phyloP scores from a whole-genome alignment of 2,113 vertebrate genomes.

The Bucco capensis region DNA sequence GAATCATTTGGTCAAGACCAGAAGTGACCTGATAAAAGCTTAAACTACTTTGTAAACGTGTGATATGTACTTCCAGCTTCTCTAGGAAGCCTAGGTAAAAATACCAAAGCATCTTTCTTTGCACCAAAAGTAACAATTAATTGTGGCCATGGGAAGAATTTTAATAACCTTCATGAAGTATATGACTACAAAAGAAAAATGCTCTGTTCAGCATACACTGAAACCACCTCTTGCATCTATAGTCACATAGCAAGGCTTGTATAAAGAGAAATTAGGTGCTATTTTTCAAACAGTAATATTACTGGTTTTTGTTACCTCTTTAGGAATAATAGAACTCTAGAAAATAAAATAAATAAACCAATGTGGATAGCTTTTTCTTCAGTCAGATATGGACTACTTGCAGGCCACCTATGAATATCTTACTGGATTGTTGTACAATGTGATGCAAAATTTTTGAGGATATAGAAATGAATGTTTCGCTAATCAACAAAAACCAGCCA shows the following conservation, averaged over 20 bases:
- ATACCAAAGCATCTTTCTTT: neutral
- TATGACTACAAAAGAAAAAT: neutral
- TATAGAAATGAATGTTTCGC: neutral
- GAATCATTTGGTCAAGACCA: neutral
- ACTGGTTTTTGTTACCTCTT: neutral
- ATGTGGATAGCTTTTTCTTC: neutral
- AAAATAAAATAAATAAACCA: neutral
- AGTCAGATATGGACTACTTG: neutral
- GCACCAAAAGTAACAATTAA: neutral
- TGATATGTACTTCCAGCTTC: neutral
- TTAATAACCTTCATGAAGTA: neutral
- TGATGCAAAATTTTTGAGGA: neutral
- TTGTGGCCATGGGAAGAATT: neutral
- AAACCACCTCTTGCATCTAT: neutral
- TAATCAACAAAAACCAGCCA: neutral
- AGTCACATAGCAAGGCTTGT: neutral
- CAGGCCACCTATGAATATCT: neutral
- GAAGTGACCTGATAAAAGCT: neutral
- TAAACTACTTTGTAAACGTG: neutral
- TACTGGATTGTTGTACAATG: neutral
- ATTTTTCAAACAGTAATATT: neutral
- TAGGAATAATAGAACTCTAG: neutral
- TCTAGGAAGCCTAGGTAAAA: neutral
- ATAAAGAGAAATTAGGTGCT: neutral
- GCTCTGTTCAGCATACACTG: neutral